Percentiles rank a stretch among this genome's conserved stretches.
These are phyloP conservation scores for Ciconia maguari DNA, from an alignment of 2,113 vertebrate genomes.

Conservation along the genomic window DNA sequence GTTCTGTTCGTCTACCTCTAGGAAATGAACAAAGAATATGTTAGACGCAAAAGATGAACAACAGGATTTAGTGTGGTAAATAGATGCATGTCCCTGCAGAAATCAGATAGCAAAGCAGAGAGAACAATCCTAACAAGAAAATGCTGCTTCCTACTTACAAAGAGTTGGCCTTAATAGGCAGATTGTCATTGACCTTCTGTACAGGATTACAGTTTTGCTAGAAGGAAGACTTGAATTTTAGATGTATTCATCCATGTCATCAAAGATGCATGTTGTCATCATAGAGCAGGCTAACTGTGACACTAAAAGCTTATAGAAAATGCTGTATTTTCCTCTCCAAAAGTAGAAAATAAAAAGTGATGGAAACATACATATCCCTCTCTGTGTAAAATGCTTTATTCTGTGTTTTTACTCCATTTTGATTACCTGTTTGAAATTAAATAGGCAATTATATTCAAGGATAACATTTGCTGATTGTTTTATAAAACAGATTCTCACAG, in stretches of 20 bases:
- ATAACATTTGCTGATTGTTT: not conserved
- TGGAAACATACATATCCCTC: not conserved
- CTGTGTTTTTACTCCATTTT: conserved; percentile 32
- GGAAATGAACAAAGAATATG: conserved; percentile 43
- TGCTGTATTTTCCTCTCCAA: not conserved
- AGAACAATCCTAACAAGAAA: conserved; percentile 29
- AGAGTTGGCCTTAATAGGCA: conserved; percentile 23
- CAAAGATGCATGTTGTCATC: conserved; percentile 45
- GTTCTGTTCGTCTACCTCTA: conserved; percentile 27
- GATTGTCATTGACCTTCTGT: conserved; percentile 62
- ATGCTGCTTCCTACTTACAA: conserved; percentile 13
- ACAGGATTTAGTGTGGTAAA: conserved; percentile 48
- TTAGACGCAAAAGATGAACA: conserved; percentile 33
- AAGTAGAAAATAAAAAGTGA: not conserved
- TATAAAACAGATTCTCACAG: not conserved
- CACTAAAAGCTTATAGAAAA: conserved; percentile 38
- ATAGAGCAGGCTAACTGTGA: conserved; percentile 2
- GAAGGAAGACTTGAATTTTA: conserved; percentile 63
- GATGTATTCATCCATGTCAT: conserved; percentile 59
- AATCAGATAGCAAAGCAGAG: conserved; percentile 39
- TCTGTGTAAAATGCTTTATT: conserved; percentile 14
- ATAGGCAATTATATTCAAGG: not conserved
- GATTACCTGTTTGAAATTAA: conserved; percentile 54
- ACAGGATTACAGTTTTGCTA: conserved; percentile 40
- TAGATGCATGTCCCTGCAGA: conserved; percentile 31